Evolutionary conservation across 2,797 vertebrate genomes (phyloP).

Genomic region (Propithecus perrieri): DNA sequence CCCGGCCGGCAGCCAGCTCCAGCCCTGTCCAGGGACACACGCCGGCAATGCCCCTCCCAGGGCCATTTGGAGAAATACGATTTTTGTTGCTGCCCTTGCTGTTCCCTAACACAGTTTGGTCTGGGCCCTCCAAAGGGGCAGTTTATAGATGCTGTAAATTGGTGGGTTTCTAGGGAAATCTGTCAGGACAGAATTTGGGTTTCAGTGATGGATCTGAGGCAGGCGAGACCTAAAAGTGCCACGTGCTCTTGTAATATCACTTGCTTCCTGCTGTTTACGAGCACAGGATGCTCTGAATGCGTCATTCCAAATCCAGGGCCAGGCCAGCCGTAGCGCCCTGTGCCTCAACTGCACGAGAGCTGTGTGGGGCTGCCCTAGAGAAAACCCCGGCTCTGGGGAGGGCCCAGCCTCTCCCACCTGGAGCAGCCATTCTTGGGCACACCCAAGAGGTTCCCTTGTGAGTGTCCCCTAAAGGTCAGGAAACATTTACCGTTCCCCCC

Average conservation of each 20-base stretch:
- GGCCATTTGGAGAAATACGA: neutral
- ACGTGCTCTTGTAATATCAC: conserved; percentile 74
- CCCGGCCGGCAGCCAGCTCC: neutral
- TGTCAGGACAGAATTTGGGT: accelerated
- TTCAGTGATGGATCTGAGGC: conserved; percentile 72
- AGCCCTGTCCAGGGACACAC: neutral
- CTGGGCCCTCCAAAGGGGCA: neutral
- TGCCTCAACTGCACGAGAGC: neutral
- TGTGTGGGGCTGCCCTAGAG: accelerated
- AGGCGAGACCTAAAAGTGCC: conserved; percentile 74
- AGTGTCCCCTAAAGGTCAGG: accelerated
- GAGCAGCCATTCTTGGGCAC: neutral
- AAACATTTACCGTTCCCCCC: accelerated
- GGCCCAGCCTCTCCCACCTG: neutral
- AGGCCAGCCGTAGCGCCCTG: neutral
- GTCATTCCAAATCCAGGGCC: conserved; percentile 8
- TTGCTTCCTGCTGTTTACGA: conserved; percentile 68
- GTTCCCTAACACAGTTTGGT: neutral
- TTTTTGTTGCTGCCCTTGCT: accelerated
- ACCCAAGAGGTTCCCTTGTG: neutral
- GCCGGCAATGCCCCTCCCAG: neutral
- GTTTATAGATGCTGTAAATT: accelerated
- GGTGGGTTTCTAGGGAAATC: neutral
- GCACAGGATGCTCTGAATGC: neutral
- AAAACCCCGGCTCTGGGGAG: neutral